A percentile compares a stretch with the other conserved stretches of the same genome.
phyloP scores from a whole-genome alignment of 2,113 vertebrate species.

The Pongo abelii region DNA sequence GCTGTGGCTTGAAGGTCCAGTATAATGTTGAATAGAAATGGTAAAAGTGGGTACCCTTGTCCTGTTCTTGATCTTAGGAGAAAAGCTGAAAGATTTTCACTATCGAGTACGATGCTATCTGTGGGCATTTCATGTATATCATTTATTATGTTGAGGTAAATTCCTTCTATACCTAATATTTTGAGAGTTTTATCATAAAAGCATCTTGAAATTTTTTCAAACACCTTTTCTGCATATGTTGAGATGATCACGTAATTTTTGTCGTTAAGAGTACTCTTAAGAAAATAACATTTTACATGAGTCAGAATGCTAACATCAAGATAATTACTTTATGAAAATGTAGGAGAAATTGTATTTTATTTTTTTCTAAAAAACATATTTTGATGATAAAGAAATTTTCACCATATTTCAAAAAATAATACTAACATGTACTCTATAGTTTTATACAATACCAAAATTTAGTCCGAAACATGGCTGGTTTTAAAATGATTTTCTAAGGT shows the following conservation, averaged over 20 bases:
- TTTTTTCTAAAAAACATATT: neutral
- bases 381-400: neutral
- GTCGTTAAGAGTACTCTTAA: too few species aligned
- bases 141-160: neutral
- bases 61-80: neutral
- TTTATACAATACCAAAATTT: neutral
- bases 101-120: neutral
- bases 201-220: too few species aligned
- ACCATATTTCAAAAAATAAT: neutral
- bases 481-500: slow-evolving; percentile 46
- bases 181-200: neutral
- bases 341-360: neutral
- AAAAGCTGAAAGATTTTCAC: neutral
- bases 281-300: neutral
- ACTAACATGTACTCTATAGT: neutral
- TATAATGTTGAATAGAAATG: neutral
- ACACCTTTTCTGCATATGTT: neutral
- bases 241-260: neutral
- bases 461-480: neutral
- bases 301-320: neutral
- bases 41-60: neutral
- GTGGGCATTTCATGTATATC: neutral
- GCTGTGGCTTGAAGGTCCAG: too few species aligned
- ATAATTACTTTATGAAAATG: neutral
- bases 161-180: neutral